A percentile compares a stretch with the other conserved stretches of the same genome.
These are phyloP conservation scores for Dolichomitus sp. DNA, from an alignment of 2,888 invertebrate species.

Conservation along the genomic window DNA sequence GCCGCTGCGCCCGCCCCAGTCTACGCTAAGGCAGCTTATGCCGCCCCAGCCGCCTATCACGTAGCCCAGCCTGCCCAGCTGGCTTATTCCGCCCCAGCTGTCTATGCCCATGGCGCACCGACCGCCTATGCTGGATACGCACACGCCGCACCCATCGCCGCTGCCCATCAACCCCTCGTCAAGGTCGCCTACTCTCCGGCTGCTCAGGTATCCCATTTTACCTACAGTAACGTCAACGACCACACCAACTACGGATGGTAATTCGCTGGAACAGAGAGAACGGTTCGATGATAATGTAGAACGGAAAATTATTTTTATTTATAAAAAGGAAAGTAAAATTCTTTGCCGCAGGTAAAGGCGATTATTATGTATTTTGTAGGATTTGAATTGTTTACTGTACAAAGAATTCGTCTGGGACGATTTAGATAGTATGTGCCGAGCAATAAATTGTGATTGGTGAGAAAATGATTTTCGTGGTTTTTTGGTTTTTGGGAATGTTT, in stretches of 20 bases:
- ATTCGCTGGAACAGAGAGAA: background rate
- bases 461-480: background rate
- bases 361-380: background rate
- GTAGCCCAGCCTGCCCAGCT: slow-evolving; percentile 59
- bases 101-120: slow-evolving; percentile 50
- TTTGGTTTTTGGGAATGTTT: background rate
- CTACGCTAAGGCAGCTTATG: slow-evolving; percentile 60
- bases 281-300: slow-evolving; percentile 2
- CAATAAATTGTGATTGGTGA: slow-evolving; percentile 58
- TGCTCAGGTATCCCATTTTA: slow-evolving; percentile 68
- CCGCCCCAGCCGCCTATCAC: slow-evolving; percentile 55
- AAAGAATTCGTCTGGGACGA: slow-evolving; percentile 43
- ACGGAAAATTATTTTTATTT: background rate
- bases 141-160: slow-evolving; percentile 50
- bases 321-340: background rate
- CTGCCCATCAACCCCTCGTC: slow-evolving; percentile 60
- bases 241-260: slow-evolving; percentile 72
- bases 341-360: background rate
- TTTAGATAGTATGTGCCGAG: slow-evolving; percentile 33
- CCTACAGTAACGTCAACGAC: slow-evolving; percentile 71
- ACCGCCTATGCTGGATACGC: slow-evolving; percentile 16
- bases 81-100: slow-evolving; percentile 56
- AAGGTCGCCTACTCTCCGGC: slow-evolving; percentile 70
- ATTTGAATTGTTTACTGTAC: slow-evolving; percentile 40
- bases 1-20: slow-evolving; percentile 62